These are phyloP conservation scores for Gymnopithys bicolor DNA, from an alignment of 2,797 vertebrate genomes.

Conservation along the genomic window DNA sequence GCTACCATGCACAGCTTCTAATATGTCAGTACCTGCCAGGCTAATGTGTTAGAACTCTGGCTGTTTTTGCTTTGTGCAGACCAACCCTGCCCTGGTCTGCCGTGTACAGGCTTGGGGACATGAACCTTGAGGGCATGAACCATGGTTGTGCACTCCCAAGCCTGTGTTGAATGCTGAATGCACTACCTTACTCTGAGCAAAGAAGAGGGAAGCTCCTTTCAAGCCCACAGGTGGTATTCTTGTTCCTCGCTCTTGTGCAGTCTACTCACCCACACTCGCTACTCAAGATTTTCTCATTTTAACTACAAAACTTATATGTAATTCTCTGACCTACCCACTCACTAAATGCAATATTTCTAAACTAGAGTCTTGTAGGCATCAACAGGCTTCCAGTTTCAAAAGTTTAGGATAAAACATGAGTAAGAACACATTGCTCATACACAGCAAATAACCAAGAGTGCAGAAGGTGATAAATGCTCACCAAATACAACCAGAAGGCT, in stretches of 20 bases:
- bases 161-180: background rate
- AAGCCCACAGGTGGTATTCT: background rate
- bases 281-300: background rate
- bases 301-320: background rate
- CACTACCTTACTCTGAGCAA: background rate
- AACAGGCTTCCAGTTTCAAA: background rate
- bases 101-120: background rate
- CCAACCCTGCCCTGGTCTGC: background rate
- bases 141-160: fast-evolving
- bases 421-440: background rate
- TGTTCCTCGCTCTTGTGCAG: background rate
- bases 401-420: background rate
- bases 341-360: background rate
- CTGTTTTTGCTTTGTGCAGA: background rate
- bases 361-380: background rate
- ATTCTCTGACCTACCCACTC: fast-evolving
- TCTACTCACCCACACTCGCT: no score
- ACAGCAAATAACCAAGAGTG: background rate
- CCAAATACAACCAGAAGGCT: background rate
- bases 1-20: background rate
- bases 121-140: background rate
- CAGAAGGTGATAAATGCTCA: background rate
- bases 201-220: background rate
- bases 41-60: background rate
- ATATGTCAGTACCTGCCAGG: background rate